phyloP scores from a whole-genome alignment of 1,140 invertebrate genomes.

The Atopsyche davidsoni region DNA sequence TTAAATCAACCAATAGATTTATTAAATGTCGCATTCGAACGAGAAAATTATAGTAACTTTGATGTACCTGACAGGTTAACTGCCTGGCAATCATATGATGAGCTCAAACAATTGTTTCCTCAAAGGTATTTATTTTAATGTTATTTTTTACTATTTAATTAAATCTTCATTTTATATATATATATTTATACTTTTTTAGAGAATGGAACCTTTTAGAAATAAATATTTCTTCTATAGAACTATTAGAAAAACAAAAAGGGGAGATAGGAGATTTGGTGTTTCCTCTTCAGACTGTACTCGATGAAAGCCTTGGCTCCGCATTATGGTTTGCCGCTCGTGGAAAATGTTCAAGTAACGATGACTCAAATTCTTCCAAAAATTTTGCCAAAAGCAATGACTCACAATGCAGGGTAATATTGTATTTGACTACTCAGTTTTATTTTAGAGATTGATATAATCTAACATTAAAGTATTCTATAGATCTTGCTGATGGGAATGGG shows the following conservation, averaged over 20 bases:
- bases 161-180: slow-evolving; percentile 15
- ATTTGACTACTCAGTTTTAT: no score
- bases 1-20: slow-evolving; percentile 76
- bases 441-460: no score
- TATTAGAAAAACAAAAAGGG: slow-evolving; percentile 51
- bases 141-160: slow-evolving; percentile 30
- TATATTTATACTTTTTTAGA: slow-evolving; percentile 35
- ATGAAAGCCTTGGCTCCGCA: slow-evolving; percentile 91
- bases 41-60: slow-evolving; percentile 44
- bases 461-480: no score
- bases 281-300: slow-evolving; percentile 81
- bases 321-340: slow-evolving; percentile 92
- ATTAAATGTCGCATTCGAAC: slow-evolving; percentile 95
- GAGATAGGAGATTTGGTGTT: slow-evolving; percentile 72
- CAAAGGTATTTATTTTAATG: slow-evolving; percentile 61
- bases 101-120: slow-evolving; percentile 66
- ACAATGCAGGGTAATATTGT: no score
- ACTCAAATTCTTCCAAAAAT: no score
- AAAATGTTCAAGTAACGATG: slow-evolving; percentile 46
- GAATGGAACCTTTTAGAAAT: slow-evolving; percentile 61
- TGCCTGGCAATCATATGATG: slow-evolving; percentile 63
- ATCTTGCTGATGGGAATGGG: slow-evolving; percentile 88
- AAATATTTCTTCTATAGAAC: slow-evolving; percentile 66
- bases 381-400: no score
- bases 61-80: slow-evolving; percentile 79